Evolutionary conservation across 2,888 invertebrate species (phyloP), one percentile per base, ranked within the genome.

Genomic region (Thecocarcelia acutangulata): DNA sequence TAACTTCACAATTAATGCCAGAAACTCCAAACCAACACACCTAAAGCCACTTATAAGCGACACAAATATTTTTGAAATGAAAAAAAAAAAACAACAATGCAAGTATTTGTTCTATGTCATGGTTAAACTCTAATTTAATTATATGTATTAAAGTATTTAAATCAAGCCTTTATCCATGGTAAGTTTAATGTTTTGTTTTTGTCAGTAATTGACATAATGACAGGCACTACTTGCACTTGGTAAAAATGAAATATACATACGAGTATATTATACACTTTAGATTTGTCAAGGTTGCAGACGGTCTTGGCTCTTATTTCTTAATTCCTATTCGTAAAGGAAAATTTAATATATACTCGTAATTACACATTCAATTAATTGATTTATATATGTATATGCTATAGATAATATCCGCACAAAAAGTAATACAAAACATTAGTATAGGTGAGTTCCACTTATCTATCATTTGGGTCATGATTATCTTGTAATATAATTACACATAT

Each of bases 81-180:
- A 24, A 24, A 24, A 2, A 24, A 24, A 24, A 2, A 24, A 24
- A 24, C 24, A 24, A 24, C 2, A 64, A 64, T 54, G 24, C 59
- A 66, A 59, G 52, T 59, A 8, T 59, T 66, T 66, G 59, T 78
- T 78, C 72, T 72, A 66, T 72, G 78, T 59, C 58, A 72, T 33
- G 78, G 58, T 52, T 44, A 52, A 66, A 58, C 56, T 9, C 19
- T 52, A 56, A 68, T 48, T 68, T 33, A 73, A 73, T 73, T 58
- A 46, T 61, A 17, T 46, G 61, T 40, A 4, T 24, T 24, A 24
- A 24, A 24, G 17, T 40, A 5, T 40, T 19, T 72, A 52, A 52
- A 33, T 37, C 46, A 37, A 44, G 56, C 44, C 33, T 69, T 61
- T 37, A 63, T 33, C 63, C 33, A 33, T 50, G 15, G 42, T 17